Evolutionary conservation across 2,797 vertebrate species (phyloP).

Genomic region (Cirrhinus mrigala): DNA sequence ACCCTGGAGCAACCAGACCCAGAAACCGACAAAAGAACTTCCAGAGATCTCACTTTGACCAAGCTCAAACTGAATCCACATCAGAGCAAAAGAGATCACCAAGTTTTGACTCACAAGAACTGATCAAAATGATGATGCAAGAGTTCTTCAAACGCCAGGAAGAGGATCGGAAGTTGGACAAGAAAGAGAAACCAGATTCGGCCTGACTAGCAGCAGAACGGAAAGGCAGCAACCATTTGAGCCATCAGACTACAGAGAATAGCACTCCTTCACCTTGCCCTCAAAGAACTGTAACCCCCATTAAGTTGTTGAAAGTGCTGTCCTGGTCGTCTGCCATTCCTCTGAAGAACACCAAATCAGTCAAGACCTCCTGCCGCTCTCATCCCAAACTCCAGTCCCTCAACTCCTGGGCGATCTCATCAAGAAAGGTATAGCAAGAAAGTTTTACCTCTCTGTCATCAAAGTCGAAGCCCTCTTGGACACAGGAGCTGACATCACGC

Average conservation of each 20-base stretch:
- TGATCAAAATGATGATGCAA: too few relatives aligned
- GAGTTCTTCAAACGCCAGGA: neutral
- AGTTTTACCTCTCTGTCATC: neutral
- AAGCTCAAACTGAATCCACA: too few relatives aligned
- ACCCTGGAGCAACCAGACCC: too few relatives aligned
- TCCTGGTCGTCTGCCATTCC: neutral
- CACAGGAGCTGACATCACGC: neutral
- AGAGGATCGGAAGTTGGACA: neutral
- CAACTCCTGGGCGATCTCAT: neutral
- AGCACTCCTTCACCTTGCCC: too few relatives aligned
- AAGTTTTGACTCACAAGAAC: too few relatives aligned
- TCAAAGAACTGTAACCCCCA: neutral
- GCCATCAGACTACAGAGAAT: neutral
- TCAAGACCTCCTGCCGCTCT: fast-evolving
- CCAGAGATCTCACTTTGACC: too few relatives aligned
- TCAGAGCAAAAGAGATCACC: too few relatives aligned
- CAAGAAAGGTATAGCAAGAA: neutral
- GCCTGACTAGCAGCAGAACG: neutral
- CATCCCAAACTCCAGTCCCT: neutral
- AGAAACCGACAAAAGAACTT: too few relatives aligned
- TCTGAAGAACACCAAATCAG: neutral
- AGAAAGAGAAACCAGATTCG: too few relatives aligned
- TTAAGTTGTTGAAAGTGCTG: neutral
- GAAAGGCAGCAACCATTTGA: too few relatives aligned
- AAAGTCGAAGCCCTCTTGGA: neutral